Conservation (phyloP, 2,888 invertebrate species). For the Platypus cylindrus region DNA sequence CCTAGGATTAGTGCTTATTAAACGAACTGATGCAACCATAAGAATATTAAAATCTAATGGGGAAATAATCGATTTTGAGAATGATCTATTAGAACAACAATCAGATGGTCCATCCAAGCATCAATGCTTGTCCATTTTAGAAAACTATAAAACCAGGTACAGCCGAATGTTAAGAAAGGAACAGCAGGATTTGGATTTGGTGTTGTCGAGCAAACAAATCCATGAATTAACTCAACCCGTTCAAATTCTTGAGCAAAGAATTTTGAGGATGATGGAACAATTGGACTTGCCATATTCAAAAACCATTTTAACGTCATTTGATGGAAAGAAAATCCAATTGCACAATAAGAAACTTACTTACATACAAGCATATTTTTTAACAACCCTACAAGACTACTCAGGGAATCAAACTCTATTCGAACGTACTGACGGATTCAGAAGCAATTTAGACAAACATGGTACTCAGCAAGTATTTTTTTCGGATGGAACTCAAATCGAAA, state of each 20-base stretch:
- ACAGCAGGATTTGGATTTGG: conserved; percentile 6
- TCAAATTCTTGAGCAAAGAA: conserved; percentile 14
- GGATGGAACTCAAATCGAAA: conserved; percentile 22
- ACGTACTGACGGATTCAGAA: conserved; percentile 22
- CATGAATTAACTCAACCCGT: conserved; percentile 16
- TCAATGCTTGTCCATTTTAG: conserved; percentile 16
- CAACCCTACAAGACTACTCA: conserved; percentile 19
- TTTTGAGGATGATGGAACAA: conserved; percentile 13
- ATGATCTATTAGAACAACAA: conserved; percentile 8
- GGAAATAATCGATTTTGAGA: conserved; percentile 20
- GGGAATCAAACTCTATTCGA: conserved; percentile 21
- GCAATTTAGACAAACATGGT: conserved; percentile 18
- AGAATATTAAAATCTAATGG: conserved; percentile 22
- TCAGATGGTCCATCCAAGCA: conserved; percentile 6
- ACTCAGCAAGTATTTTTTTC: conserved; percentile 17
- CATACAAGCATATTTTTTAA: conserved; percentile 18
- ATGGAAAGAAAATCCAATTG: conserved; percentile 18
- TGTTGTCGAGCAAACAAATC: conserved; percentile 16
- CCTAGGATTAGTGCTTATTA: conserved; percentile 21
- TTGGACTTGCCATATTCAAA: conserved; percentile 20
- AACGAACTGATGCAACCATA: conserved; percentile 21
- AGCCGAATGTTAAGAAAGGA: conserved; percentile 14
- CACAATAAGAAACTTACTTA: conserved; percentile 16
- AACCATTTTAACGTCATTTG: conserved; percentile 18
- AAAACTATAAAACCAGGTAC: conserved; percentile 19